These are phyloP conservation scores for Aptenodytes forsteri DNA, from an alignment of 2,113 vertebrate genomes.

Conservation along the genomic window DNA sequence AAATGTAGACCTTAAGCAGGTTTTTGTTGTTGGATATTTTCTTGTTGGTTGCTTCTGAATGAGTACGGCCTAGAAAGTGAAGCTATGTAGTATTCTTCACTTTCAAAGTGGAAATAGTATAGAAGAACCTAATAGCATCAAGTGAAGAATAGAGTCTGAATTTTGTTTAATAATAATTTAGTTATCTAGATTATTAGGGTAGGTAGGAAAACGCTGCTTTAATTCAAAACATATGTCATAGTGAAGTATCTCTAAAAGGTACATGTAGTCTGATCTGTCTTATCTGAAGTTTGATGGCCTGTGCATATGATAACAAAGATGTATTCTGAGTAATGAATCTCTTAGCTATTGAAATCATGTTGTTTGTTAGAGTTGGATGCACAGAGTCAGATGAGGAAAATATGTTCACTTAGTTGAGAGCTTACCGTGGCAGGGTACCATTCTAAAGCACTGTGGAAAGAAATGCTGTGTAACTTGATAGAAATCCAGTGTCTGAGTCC, in stretches of 20 bases:
- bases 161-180: not conserved
- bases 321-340: not conserved
- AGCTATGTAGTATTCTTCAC: not conserved
- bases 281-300: not conserved
- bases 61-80: not conserved
- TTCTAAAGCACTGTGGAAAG: not conserved
- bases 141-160: not conserved
- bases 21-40: not conserved
- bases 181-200: not conserved
- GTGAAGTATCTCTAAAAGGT: not conserved
- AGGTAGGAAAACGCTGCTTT: not conserved
- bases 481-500: not conserved
- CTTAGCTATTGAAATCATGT: not conserved
- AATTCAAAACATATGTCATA: not conserved
- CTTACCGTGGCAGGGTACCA: not conserved
- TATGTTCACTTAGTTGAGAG: not conserved
- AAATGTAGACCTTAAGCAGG: not conserved
- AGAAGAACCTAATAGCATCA: not conserved
- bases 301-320: not conserved
- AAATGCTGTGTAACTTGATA: not conserved
- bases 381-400: not conserved
- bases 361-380: not conserved
- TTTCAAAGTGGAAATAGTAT: not conserved
- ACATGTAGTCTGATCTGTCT: not conserved
- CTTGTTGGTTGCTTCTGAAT: not conserved